A percentile compares a stretch with the other conserved stretches of the same genome.
phyloP scores from a whole-genome alignment of 2,888 invertebrate species.

The Griposia aprilina region DNA sequence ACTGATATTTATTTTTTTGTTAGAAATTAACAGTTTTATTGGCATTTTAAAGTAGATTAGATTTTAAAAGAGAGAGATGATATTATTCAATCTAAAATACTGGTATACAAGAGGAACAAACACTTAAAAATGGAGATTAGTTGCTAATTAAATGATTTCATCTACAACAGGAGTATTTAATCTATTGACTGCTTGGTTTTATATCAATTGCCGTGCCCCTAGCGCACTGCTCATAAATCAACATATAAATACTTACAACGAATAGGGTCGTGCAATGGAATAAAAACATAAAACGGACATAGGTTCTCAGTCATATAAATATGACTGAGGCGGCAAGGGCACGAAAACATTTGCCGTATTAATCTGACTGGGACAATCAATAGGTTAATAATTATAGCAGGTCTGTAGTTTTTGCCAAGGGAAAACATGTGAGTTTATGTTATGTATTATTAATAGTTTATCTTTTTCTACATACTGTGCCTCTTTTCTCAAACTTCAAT shows the following conservation, averaged over 20 bases:
- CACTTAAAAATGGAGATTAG: neutral
- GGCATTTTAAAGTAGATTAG: neutral
- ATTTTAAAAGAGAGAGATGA: neutral
- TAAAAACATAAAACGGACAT: too few relatives aligned
- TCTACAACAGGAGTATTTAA: neutral
- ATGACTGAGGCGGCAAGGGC: neutral
- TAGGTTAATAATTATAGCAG: neutral
- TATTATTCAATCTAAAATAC: neutral
- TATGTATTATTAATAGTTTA: neutral
- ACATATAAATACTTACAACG: neutral
- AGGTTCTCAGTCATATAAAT: neutral
- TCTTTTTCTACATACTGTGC: conserved; percentile 86
- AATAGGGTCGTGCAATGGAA: too few relatives aligned
- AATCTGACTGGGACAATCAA: neutral
- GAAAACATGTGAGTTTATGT: neutral
- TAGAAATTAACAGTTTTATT: neutral
- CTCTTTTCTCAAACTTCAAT: conserved; percentile 95
- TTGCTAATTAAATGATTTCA: neutral
- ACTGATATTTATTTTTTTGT: neutral
- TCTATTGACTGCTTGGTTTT: neutral
- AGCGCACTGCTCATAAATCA: neutral
- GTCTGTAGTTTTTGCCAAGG: neutral
- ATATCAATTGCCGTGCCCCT: too few relatives aligned
- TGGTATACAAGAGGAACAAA: neutral
- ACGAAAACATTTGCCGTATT: neutral